A percentile compares a stretch with the other conserved stretches of the same genome.
Conservation (phyloP, 1,140 invertebrate genomes). For the Patella vulgata region DNA sequence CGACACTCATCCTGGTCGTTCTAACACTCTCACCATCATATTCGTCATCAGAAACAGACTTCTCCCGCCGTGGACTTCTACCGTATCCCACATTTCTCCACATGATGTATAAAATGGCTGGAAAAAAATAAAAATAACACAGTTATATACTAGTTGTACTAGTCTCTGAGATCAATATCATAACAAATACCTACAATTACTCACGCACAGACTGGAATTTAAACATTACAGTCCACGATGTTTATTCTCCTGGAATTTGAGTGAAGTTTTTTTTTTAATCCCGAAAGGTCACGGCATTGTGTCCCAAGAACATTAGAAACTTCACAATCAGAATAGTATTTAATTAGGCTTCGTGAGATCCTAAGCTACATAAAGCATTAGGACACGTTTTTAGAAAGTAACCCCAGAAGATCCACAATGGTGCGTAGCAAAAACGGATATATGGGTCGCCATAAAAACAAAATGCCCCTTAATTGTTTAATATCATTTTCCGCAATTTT, state of each 20-base stretch:
- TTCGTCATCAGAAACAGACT: conserved; percentile 4
- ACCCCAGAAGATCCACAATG: no score
- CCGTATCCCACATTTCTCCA: conserved; percentile 45
- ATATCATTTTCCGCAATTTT: no score
- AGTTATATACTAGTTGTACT: background rate
- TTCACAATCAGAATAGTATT: no score
- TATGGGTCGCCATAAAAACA: no score
- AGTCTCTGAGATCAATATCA: background rate
- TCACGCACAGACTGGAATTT: no score
- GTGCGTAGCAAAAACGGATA: no score
- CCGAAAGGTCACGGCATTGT: background rate
- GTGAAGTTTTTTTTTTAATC: background rate
- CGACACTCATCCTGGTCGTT: conserved; percentile 45
- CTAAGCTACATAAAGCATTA: no score
- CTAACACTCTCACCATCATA: conserved; percentile 12
- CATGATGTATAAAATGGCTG: conserved; percentile 51
- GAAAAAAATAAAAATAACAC: background rate
- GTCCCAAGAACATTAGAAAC: no score
- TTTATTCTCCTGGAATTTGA: background rate
- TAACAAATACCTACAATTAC: background rate
- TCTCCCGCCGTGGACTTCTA: background rate
- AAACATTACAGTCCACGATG: background rate
- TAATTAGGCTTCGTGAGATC: no score
- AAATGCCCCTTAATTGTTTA: no score
- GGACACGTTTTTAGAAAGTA: no score